Conservation (phyloP, 2,797 vertebrate genomes). For the Tarsius wallacei region DNA sequence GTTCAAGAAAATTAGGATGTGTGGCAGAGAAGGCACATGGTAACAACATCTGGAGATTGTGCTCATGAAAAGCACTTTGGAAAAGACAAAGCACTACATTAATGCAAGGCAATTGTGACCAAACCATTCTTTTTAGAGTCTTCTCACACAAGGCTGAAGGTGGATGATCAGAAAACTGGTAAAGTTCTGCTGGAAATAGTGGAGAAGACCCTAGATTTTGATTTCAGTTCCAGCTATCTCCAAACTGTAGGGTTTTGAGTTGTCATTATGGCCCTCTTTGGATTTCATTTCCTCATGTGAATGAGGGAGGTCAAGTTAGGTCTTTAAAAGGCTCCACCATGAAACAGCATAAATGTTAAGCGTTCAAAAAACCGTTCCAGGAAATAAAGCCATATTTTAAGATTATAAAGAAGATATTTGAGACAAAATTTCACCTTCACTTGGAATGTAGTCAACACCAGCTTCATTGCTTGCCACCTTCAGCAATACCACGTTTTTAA, state of each 20-base stretch:
- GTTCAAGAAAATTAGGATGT: not conserved
- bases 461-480: not conserved
- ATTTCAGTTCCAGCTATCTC: not conserved
- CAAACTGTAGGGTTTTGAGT: not conserved
- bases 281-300: not conserved
- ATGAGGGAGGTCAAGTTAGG: not conserved
- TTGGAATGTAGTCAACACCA: not conserved
- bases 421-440: not conserved
- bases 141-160: not conserved
- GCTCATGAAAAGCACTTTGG: not conserved
- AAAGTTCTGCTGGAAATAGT: not conserved
- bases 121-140: not conserved
- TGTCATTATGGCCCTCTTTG: not conserved
- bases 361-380: not conserved
- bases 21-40: not conserved
- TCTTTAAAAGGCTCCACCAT: not conserved
- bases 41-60: not conserved
- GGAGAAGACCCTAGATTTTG: not conserved
- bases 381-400: slow-evolving; percentile 22
- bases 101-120: not conserved
- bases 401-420: not conserved
- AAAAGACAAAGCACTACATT: not conserved
- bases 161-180: not conserved
- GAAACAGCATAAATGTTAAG: not conserved
- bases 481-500: not conserved